Conservation (phyloP, 2,113 vertebrate genomes). For the Benitochromis conjunctus region DNA sequence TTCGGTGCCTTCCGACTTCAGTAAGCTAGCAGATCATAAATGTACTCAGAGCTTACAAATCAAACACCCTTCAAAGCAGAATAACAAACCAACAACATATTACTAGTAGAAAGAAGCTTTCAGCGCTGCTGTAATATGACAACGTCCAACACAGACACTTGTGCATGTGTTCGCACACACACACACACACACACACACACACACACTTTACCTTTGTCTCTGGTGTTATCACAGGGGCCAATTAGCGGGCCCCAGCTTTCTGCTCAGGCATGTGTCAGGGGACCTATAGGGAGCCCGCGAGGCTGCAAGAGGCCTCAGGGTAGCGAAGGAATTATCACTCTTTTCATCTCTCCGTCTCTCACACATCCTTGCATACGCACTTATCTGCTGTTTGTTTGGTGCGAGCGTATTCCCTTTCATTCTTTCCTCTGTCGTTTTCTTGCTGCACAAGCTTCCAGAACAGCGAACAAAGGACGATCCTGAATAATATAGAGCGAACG, state of each 20-base stretch:
- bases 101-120: slow-evolving; percentile 43
- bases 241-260: slow-evolving; percentile 64
- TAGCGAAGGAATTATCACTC: slow-evolving; percentile 69
- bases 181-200: slow-evolving; percentile 9
- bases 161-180: too few species aligned
- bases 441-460: background rate
- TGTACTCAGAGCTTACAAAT: slow-evolving; percentile 49
- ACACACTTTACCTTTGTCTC: slow-evolving; percentile 28
- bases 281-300: slow-evolving; percentile 60
- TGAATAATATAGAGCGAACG: background rate
- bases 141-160: slow-evolving; percentile 5
- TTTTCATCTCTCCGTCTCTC: slow-evolving; percentile 64
- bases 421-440: background rate
- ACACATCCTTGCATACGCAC: slow-evolving; percentile 50
- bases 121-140: background rate
- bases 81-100: slow-evolving; percentile 58
- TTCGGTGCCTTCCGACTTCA: slow-evolving; percentile 48
- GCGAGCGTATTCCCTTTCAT: background rate
- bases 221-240: slow-evolving; percentile 68
- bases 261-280: slow-evolving; percentile 58
- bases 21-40: slow-evolving; percentile 43
- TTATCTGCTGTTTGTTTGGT: slow-evolving; percentile 29
- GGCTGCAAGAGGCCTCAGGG: slow-evolving; percentile 59
- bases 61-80: slow-evolving; percentile 60
- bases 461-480: slow-evolving; percentile 26